These are phyloP conservation scores for Drosophila yooni DNA, from an alignment of 2,888 invertebrate species.

Conservation along the genomic window DNA sequence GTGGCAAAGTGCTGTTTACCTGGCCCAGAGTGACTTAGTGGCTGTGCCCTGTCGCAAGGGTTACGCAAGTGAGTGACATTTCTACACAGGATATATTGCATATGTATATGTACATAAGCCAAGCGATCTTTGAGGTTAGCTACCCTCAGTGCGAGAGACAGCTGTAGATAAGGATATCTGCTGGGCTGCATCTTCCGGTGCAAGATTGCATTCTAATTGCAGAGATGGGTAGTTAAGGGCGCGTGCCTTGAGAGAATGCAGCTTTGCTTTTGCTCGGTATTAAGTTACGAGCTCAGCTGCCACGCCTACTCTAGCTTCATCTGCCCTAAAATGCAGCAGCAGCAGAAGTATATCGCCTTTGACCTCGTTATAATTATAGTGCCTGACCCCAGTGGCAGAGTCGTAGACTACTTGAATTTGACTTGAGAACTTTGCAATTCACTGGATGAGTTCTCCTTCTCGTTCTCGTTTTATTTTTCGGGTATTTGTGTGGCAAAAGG, in stretches of 20 bases:
- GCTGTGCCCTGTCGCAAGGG: slow-evolving; percentile 41
- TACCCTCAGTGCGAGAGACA: slow-evolving; percentile 39
- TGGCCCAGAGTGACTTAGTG: slow-evolving; percentile 6
- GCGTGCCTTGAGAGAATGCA: slow-evolving; percentile 66
- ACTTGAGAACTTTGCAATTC: slow-evolving; percentile 66
- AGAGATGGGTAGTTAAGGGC: slow-evolving; percentile 38
- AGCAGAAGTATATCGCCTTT: slow-evolving; percentile 42
- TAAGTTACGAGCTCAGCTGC: slow-evolving; percentile 57
- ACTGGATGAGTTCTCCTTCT: slow-evolving; percentile 18
- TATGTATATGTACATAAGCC: too few species aligned
- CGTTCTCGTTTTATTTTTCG: slow-evolving; percentile 30
- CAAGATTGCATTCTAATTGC: slow-evolving; percentile 60
- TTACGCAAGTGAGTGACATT: slow-evolving; percentile 74
- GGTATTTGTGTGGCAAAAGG: slow-evolving; percentile 60
- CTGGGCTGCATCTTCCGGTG: slow-evolving; percentile 63
- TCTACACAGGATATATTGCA: slow-evolving; percentile 16
- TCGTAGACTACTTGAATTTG: slow-evolving; percentile 64
- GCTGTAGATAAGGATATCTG: slow-evolving; percentile 52
- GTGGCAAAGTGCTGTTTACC: slow-evolving; percentile 13
- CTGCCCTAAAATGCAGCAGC: slow-evolving; percentile 39
- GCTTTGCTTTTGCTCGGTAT: slow-evolving; percentile 58
- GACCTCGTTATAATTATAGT: slow-evolving; percentile 78
- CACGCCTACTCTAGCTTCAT: slow-evolving; percentile 58
- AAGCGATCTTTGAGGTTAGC: slow-evolving; percentile 40
- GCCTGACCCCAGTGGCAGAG: slow-evolving; percentile 49